phyloP scores from a whole-genome alignment of 2,797 vertebrate genomes.

The Microctenopoma steveboyesi region DNA sequence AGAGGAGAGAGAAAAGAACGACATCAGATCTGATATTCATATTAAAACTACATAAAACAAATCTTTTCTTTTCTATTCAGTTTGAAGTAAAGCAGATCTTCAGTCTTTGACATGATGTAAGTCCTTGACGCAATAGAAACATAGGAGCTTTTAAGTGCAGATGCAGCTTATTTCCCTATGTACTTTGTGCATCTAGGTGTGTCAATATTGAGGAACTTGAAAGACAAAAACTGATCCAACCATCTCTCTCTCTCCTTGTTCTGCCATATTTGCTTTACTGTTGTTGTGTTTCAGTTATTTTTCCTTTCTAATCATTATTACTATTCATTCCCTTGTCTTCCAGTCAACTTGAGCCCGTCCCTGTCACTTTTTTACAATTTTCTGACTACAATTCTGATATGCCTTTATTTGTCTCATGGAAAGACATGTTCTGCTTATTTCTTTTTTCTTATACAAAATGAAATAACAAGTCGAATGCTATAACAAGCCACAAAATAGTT shows the following conservation, averaged over 20 bases:
- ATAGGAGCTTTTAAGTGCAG: conserved; percentile 66
- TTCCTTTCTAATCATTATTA: too few species aligned
- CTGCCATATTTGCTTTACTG: conserved; percentile 10
- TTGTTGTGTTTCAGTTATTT: conserved; percentile 10
- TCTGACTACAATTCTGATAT: conserved; percentile 7
- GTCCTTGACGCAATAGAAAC: conserved; percentile 50
- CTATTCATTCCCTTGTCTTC: too few species aligned
- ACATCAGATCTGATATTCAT: conserved; percentile 42
- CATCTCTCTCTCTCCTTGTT: conserved; percentile 15
- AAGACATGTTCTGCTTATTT: not conserved
- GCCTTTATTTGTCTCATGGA: conserved; percentile 10
- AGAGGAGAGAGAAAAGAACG: too few species aligned
- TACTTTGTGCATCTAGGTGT: conserved; percentile 42
- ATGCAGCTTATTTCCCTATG: conserved; percentile 48
- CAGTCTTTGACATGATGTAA: conserved; percentile 54
- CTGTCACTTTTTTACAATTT: not conserved
- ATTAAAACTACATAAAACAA: conserved; percentile 43
- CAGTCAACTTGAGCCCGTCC: too few species aligned
- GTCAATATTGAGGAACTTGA: conserved; percentile 55
- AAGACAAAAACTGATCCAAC: conserved; percentile 35
- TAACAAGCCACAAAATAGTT: conserved; percentile 6
- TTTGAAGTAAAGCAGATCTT: conserved; percentile 63
- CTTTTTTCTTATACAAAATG: not conserved
- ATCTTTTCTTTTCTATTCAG: conserved; percentile 47
- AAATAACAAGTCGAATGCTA: not conserved